Percentiles rank a stretch among this genome's conserved stretches.
Evolutionary conservation across 2,113 vertebrate species (phyloP).

Genomic region (Copsychus sechellarum): DNA sequence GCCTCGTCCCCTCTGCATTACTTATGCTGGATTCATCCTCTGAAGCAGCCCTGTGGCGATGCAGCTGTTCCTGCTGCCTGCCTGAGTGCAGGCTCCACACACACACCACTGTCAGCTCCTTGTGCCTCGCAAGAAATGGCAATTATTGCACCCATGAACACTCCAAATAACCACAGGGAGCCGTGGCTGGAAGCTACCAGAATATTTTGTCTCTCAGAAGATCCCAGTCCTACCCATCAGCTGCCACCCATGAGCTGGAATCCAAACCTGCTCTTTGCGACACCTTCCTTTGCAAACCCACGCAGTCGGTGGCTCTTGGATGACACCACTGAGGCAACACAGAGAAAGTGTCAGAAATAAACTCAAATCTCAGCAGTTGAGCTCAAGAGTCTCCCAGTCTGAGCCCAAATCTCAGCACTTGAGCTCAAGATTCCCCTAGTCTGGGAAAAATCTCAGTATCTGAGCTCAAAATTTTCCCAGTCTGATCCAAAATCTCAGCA

Average conservation of each 20-base stretch:
- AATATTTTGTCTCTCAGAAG: background rate
- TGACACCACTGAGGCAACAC: background rate
- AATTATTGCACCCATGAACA: background rate
- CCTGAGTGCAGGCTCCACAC: slow-evolving; percentile 16
- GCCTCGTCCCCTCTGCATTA: background rate
- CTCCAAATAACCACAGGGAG: background rate
- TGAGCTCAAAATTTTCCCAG: background rate
- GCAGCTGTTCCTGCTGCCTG: slow-evolving; percentile 40
- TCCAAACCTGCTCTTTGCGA: background rate
- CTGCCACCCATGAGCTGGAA: background rate
- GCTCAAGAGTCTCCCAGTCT: background rate
- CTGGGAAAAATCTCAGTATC: background rate
- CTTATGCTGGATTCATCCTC: background rate
- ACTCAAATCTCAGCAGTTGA: background rate
- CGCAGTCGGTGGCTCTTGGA: background rate
- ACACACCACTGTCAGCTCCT: slow-evolving; percentile 1
- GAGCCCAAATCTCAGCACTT: background rate
- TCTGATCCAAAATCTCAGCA: background rate
- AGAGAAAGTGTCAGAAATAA: background rate
- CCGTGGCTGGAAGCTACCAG: background rate
- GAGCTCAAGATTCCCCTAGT: background rate
- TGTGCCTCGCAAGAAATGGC: background rate
- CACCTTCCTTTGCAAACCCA: background rate
- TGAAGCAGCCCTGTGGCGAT: slow-evolving; percentile 38
- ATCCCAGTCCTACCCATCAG: background rate